Conservation (phyloP, 35 echinoderm and acorn worm species). For the Ptychodera flava region DNA sequence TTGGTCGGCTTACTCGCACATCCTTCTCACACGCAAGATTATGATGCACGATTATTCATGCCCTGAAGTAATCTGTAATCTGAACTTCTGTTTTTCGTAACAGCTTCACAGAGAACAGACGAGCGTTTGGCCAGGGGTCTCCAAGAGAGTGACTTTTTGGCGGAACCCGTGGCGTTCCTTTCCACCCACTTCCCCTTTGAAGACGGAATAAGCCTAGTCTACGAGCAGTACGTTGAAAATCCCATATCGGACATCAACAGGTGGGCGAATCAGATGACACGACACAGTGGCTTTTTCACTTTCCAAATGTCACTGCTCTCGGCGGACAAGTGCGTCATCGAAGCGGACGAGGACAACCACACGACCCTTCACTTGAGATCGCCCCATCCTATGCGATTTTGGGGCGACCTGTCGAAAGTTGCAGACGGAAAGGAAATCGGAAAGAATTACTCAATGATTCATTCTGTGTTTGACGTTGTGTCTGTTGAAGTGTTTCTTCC, state of each 20-base stretch:
- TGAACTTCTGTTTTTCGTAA: no score
- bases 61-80: no score
- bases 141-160: not conserved
- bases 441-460: not conserved
- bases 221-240: not conserved
- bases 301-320: not conserved
- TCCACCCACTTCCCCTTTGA: not conserved
- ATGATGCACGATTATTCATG: no score
- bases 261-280: not conserved
- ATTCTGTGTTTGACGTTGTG: not conserved
- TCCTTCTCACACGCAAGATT: no score
- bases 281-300: not conserved
- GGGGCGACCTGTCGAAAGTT: not conserved
- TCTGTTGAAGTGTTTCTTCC: not conserved
- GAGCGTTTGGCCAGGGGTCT: no score
- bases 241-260: not conserved
- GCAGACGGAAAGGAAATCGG: not conserved
- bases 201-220: not conserved
- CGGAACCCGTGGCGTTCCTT: not conserved
- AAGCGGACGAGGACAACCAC: not conserved
- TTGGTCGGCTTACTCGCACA: no score
- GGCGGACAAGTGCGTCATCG: not conserved
- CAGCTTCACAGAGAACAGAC: no score
- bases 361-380: not conserved
- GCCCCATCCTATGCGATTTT: not conserved